Base-by-base conservation (phyloP, 2,797 vertebrate species). In the Gadopsis marmoratus region DNA sequence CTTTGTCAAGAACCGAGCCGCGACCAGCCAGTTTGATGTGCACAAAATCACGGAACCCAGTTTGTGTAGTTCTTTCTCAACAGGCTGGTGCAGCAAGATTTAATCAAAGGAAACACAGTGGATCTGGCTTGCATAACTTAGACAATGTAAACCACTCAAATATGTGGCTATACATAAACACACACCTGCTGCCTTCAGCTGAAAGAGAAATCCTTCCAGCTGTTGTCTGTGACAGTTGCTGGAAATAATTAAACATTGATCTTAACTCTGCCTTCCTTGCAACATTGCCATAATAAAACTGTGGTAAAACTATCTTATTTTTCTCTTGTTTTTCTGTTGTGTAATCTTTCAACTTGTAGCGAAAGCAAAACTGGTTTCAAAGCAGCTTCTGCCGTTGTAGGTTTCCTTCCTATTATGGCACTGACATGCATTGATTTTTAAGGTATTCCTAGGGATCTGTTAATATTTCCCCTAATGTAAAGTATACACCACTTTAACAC, bases 401-500 rank as follows among this genome's bases (percentile, higher is more conserved):
- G 14, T 81, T 77, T 37, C 39, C 47, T 33, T 61, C 39, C 55
- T 54, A 12, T 73, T 31, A 51, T 35, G 55, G 50, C 66, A 41
- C 33, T 2, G 41, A 39, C 3, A 73, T 23, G 9, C 35, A 58
- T 35, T 73, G 23, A 17, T 60, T 76, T 67, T 74, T 47, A 50
- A 65, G 65, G 51, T 16, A 37, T 47, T 66, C 48, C 56, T 7
- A 48, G 16, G 45, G 54, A 71, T 72, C 31, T 61, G 55, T 76
- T 65, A 65, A 64, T 35, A 74, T 76, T 54, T 65, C 21, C 47
- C 45, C 0, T 48, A 21, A 21, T 54, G 43, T 45, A 66, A 81
- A 82, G 16, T 76, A 47, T 65, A 54, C 21, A 79, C 62, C 79
- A 88, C 56, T 79, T 72, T 51, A 45, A 58, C 60, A 58, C 26